Conservation (phyloP, 2,797 vertebrate species). For the Poeciliopsis infans region DNA sequence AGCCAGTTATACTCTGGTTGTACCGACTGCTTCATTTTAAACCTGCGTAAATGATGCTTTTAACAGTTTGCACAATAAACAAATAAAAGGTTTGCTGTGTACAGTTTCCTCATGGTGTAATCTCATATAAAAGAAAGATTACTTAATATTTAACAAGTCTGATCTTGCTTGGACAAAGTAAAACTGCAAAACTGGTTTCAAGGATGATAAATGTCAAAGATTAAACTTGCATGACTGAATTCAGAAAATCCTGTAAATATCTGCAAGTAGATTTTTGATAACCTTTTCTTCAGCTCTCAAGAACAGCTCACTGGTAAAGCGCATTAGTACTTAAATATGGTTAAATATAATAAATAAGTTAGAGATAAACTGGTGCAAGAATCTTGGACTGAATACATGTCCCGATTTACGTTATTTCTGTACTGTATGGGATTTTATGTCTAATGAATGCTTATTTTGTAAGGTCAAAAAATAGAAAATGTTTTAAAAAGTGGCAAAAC, state of each 20-base stretch:
- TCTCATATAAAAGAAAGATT: background rate
- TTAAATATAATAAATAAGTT: background rate
- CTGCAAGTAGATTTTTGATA: background rate
- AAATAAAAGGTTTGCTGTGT: background rate
- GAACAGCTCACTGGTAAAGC: background rate
- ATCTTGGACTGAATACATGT: background rate
- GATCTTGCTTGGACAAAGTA: background rate
- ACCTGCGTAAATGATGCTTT: background rate
- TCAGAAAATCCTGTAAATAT: background rate
- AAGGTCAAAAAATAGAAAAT: background rate
- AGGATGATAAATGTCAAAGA: background rate
- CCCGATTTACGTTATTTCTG: background rate
- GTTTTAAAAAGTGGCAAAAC: background rate
- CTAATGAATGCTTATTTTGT: background rate
- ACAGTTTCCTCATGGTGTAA: background rate
- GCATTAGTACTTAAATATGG: background rate
- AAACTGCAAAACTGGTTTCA: slow-evolving; percentile 10
- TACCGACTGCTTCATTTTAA: background rate
- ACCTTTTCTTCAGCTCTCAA: background rate
- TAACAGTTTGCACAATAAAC: background rate
- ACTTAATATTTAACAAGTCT: background rate
- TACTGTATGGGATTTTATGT: background rate
- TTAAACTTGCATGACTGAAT: background rate
- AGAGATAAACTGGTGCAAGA: background rate
- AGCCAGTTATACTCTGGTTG: background rate